Evolutionary conservation across 2,888 invertebrate genomes (phyloP).

Genomic region (Chloromyia formosa): DNA sequence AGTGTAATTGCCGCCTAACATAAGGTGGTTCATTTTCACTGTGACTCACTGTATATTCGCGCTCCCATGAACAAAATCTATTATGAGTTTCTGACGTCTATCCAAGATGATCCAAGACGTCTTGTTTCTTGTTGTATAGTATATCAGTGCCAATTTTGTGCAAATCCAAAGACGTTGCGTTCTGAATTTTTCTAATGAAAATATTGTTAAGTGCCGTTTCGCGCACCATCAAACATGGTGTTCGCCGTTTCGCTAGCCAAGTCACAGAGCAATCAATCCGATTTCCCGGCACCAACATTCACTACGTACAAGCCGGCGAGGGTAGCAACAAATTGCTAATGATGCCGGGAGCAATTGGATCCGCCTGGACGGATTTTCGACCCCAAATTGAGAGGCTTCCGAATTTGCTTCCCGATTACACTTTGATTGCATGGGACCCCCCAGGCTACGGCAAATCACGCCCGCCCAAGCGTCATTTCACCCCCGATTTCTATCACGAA

Average conservation of each 20-base stretch:
- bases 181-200: not conserved
- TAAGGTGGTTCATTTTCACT: too few species aligned
- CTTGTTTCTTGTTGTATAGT: too few species aligned
- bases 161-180: too few species aligned
- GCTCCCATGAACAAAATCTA: too few species aligned
- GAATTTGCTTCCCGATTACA: conserved; percentile 58
- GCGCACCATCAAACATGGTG: not conserved
- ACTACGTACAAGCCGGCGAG: conserved; percentile 69
- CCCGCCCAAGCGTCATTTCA: conserved; percentile 79
- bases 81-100: too few species aligned
- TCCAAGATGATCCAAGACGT: too few species aligned
- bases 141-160: too few species aligned
- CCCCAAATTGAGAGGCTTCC: conserved; percentile 74
- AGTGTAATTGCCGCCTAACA: too few species aligned
- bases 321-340: conserved; percentile 69
- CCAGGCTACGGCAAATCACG: conserved; percentile 87
- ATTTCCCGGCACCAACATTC: conserved; percentile 70
- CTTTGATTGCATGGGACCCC: conserved; percentile 78
- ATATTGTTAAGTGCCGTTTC: not conserved
- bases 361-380: conserved; percentile 83
- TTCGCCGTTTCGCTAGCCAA: conserved; percentile 2
- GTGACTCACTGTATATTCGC: too few species aligned
- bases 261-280: conserved; percentile 68
- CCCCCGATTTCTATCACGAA: conserved; percentile 73
- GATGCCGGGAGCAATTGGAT: conserved; percentile 83